These are phyloP conservation scores for Semicossyphus pulcher DNA, from an alignment of 2,113 vertebrate species.

Conservation along the genomic window DNA sequence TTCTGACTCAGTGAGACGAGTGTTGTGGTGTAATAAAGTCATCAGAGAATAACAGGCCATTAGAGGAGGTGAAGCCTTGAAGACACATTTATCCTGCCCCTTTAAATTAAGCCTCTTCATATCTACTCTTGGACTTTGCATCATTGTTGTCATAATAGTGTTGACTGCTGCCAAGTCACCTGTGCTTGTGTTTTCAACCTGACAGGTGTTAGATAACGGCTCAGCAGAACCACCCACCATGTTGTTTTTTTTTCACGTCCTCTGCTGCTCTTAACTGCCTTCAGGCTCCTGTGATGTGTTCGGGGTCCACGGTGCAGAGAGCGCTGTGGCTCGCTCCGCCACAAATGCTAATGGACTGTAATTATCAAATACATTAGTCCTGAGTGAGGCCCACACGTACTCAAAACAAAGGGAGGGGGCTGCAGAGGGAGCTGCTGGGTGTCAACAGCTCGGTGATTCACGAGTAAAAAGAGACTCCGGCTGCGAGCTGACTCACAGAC, in stretches of 20 bases:
- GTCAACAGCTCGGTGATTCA: slow-evolving; percentile 72
- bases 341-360: slow-evolving; percentile 71
- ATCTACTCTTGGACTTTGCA: slow-evolving; percentile 10
- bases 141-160: slow-evolving; percentile 3
- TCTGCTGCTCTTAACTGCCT: slow-evolving; percentile 52
- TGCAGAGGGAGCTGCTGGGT: slow-evolving; percentile 45
- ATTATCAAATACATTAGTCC: slow-evolving; percentile 80
- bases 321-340: slow-evolving; percentile 40
- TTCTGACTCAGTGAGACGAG: background rate
- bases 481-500: slow-evolving; percentile 60
- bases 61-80: background rate
- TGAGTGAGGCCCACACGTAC: slow-evolving; percentile 67
- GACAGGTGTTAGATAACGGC: slow-evolving; percentile 68
- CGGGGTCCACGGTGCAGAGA: slow-evolving; percentile 31
- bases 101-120: slow-evolving; percentile 1
- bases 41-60: background rate
- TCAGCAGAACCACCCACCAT: slow-evolving; percentile 65
- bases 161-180: slow-evolving; percentile 33
- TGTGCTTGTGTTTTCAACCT: slow-evolving; percentile 45
- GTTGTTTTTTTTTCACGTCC: slow-evolving; percentile 31
- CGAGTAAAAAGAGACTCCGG: slow-evolving; percentile 26
- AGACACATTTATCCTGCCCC: background rate
- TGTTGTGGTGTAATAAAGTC: background rate
- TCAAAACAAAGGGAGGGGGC: slow-evolving; percentile 56
- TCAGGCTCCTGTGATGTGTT: slow-evolving; percentile 39